A percentile compares a stretch with the other conserved stretches of the same genome.
phyloP scores from a whole-genome alignment of 1,140 invertebrate genomes.

The Neocloeon triangulifer region DNA sequence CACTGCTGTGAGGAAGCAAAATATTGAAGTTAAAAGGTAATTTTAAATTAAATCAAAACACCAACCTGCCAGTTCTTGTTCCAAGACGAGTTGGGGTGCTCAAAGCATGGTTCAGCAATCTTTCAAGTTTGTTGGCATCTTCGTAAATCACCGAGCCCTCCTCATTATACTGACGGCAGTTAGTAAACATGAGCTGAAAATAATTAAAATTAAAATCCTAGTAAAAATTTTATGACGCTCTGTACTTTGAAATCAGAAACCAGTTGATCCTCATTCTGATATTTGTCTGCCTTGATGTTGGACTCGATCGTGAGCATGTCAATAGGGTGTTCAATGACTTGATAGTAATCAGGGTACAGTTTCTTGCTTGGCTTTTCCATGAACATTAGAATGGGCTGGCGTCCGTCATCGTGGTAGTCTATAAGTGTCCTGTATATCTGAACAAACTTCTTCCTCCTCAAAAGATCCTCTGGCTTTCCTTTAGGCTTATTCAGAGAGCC shows the following conservation, averaged over 20 bases:
- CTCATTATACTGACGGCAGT: conserved; percentile 90
- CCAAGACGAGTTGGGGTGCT: neutral
- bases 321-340: conserved; percentile 81
- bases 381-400: conserved; percentile 75
- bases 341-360: conserved; percentile 88
- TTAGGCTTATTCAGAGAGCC: conserved; percentile 18
- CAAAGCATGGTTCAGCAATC: conserved; percentile 46
- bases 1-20: conserved; percentile 2
- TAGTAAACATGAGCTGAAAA: conserved; percentile 69
- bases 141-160: conserved; percentile 86
- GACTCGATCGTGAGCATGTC: conserved; percentile 84
- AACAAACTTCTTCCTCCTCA: conserved; percentile 49
- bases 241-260: conserved; percentile 40
- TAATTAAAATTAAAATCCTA: conserved; percentile 1
- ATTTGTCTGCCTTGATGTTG: conserved; percentile 59
- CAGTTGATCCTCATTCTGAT: conserved; percentile 36
- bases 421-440: conserved; percentile 49
- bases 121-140: conserved; percentile 75
- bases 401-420: conserved; percentile 55
- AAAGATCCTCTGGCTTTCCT: conserved; percentile 25
- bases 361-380: conserved; percentile 93
- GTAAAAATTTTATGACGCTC: conserved; percentile 3
- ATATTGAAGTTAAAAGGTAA: neutral
- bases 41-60: neutral
- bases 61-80: too few species aligned